Evolutionary conservation across 2,888 invertebrate species (phyloP), one percentile per base, ranked within the genome.

Genomic region (Opisthograptis luteolata): DNA sequence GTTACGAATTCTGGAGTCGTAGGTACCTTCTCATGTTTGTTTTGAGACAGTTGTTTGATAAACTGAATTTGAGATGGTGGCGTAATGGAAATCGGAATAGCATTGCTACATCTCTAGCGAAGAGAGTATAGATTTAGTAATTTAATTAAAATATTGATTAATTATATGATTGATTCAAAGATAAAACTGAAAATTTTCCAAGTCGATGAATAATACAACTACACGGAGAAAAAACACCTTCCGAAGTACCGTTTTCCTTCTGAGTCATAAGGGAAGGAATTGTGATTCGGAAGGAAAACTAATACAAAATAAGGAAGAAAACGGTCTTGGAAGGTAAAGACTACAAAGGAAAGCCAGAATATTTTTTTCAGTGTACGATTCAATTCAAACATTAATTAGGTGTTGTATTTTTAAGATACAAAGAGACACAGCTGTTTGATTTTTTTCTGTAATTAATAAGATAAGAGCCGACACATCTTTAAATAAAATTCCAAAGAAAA

Each of bases 401-500:
- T 44, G 22, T 44, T 44, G 34, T 17, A 39, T 43, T 50, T 44
- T 44, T 35, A n/a, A n/a, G n/a, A n/a, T n/a, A 44, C 54, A 57
- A 52, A 55, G 20, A 30, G 36, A 46, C 50, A 44, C 50, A 44
- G 50, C 50, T 50, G 44, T 28, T 40, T 30, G 30, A 50, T 44
- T 53, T 42, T 50, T 55, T 52, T 55, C 39, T 28, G 25, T 47
- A 53, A 53, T 53, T 48, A 53, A 48, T 41, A 51, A 51, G 51
- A 40, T 45, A 53, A 57, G 36, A 28, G 43, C 28, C 31, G n/a
- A 32, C 36, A 57, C 46, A 39, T 49, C 41, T 58, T 52, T 36
- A 56, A 60, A 56, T 60, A 56, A 58, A 54, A 58, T 51, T 42
- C 54, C 49, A 54, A 52, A 54, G 48, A 55, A 53, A 49, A 47